Conservation (phyloP, 92 coral and sea anemone genomes). For the Porites divaricata region DNA sequence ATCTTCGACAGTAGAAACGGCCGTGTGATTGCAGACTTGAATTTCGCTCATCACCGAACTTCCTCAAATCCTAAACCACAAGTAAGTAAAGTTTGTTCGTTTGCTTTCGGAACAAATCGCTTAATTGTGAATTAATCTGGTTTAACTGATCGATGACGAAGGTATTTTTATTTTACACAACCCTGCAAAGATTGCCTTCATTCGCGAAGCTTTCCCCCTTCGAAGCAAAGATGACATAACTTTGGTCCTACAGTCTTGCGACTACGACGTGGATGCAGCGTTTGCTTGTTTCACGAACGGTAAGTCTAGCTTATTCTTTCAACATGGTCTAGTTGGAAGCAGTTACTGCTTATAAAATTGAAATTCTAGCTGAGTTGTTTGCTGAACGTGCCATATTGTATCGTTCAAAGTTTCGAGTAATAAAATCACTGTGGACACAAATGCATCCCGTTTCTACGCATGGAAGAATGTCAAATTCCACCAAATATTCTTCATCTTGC, state of each 20-base stretch:
- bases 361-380: neutral
- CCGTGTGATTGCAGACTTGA: constrained; percentile 70
- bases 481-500: constrained; percentile 10
- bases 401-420: neutral
- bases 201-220: constrained; percentile 86
- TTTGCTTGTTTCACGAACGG: constrained; percentile 70
- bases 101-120: constrained; percentile 10
- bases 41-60: constrained; percentile 61
- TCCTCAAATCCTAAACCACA: constrained; percentile 62
- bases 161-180: constrained; percentile 13
- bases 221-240: constrained; percentile 92
- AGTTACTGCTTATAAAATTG: neutral
- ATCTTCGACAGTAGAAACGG: constrained; percentile 71
- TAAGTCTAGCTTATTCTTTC: neutral
- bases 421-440: constrained; percentile 37
- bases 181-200: constrained; percentile 68
- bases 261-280: constrained; percentile 89
- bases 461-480: constrained; percentile 58
- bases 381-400: constrained; percentile 1
- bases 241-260: constrained; percentile 91
- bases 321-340: neutral
- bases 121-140: neutral
- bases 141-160: constrained; percentile 8
- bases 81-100: constrained; percentile 49
- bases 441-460: constrained; percentile 59